A percentile compares a stretch with the other conserved stretches of the same genome.
Conservation (phyloP, 2,113 vertebrate genomes). For the Panthera uncia region DNA sequence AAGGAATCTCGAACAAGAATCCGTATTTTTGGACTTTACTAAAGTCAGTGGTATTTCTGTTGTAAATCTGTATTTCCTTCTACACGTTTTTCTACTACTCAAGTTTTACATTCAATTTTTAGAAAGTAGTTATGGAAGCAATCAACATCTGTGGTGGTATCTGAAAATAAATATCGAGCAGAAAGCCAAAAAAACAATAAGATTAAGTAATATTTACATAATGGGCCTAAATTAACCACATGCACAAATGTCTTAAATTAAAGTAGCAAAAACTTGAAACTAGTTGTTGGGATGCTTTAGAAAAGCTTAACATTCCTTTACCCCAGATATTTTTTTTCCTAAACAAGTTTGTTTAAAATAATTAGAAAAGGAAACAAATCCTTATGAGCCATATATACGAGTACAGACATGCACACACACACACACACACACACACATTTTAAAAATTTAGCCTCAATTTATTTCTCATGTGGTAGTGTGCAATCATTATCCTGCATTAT, state of each 20-base stretch:
- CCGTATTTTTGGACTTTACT: conserved; percentile 56
- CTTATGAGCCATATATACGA: not conserved
- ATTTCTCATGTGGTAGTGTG: conserved; percentile 36
- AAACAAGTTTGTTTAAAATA: conserved; percentile 41
- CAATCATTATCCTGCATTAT: conserved; percentile 35
- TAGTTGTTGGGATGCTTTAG: not conserved
- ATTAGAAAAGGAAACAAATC: conserved; percentile 67
- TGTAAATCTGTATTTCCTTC: conserved; percentile 48
- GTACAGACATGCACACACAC: not conserved
- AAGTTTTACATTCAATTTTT: conserved; percentile 61
- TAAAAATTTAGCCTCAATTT: conserved; percentile 23
- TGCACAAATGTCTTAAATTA: conserved; percentile 68
- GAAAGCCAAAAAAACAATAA: not conserved
- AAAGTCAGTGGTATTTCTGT: not conserved
- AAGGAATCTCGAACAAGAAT: conserved; percentile 59
- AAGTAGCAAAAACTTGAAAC: conserved; percentile 25
- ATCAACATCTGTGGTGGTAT: conserved; percentile 16
- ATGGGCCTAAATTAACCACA: conserved; percentile 44
- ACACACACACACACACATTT: not conserved
- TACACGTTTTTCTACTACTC: not conserved
- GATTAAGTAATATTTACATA: conserved; percentile 57
- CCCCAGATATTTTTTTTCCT: conserved; percentile 17
- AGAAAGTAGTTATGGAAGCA: conserved; percentile 42
- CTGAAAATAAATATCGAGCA: conserved; percentile 60
- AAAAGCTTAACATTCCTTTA: conserved; percentile 32